Conservation (phyloP, 2,888 invertebrate species). For the Metalampra italica region DNA sequence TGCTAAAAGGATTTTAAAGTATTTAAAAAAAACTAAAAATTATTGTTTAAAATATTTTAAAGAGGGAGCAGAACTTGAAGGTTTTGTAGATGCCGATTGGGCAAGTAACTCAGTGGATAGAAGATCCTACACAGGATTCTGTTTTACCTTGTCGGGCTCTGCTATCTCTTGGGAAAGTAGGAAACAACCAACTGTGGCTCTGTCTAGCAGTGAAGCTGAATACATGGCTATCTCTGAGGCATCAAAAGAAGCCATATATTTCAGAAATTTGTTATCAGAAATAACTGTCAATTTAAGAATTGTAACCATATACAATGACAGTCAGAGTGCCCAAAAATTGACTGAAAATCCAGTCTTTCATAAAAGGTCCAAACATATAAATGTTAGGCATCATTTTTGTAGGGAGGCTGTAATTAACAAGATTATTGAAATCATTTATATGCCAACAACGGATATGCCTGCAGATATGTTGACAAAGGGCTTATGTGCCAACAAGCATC, state of each 20-base stretch:
- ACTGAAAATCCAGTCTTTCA: neutral
- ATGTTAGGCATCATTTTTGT: constrained; percentile 5
- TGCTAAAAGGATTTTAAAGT: constrained; percentile 9
- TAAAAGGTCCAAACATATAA: constrained; percentile 7
- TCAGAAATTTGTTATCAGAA: constrained; percentile 9
- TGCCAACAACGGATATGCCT: constrained; percentile 7
- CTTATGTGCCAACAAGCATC: constrained; percentile 2
- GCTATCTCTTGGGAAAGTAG: constrained; percentile 8
- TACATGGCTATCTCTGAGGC: constrained; percentile 12
- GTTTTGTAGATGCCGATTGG: constrained; percentile 15
- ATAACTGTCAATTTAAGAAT: constrained; percentile 2
- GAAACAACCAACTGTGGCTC: constrained; percentile 11
- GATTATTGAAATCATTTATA: constrained; percentile 3
- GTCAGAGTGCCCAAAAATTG: constrained; percentile 2
- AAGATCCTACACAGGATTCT: constrained; percentile 12
- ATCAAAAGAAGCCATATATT: constrained; percentile 9
- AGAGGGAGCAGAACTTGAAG: constrained; percentile 1
- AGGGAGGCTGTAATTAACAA: constrained; percentile 3
- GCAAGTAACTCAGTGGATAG: constrained; percentile 7
- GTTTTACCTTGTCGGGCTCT: neutral
- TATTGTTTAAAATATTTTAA: constrained; percentile 9
- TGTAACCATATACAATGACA: neutral
- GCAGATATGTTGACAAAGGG: constrained; percentile 8
- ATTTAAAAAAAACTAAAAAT: constrained; percentile 9
- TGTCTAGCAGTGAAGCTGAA: constrained; percentile 6